Evolutionary conservation across 1,140 invertebrate species (phyloP).

Genomic region (Carposina sasakii): DNA sequence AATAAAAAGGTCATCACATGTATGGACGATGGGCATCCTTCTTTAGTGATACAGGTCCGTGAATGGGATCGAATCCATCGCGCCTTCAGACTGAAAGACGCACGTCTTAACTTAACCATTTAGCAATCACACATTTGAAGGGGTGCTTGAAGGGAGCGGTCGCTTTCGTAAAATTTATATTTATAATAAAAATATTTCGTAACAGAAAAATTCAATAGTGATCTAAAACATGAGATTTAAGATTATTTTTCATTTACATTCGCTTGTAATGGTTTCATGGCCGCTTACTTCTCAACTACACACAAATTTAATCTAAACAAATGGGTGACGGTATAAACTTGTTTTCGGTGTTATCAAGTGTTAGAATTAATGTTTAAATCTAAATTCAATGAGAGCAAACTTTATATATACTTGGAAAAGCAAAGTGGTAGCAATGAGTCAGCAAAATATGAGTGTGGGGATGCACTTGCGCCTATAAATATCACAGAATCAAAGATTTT

Average conservation of each 20-base stretch:
- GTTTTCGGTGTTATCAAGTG: slow-evolving; percentile 68
- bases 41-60: no score
- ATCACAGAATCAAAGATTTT: no score
- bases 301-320: slow-evolving; percentile 30
- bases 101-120: no score
- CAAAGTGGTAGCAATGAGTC: slow-evolving; percentile 59
- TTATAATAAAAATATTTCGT: slow-evolving; percentile 20
- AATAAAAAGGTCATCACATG: no score
- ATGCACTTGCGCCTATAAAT: slow-evolving; percentile 68
- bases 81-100: no score
- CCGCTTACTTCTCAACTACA: slow-evolving; percentile 47
- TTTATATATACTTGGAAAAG: slow-evolving; percentile 59
- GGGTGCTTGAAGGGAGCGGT: no score
- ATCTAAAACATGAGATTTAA: slow-evolving; percentile 54
- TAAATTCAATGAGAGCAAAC: slow-evolving; percentile 62
- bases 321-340: slow-evolving; percentile 67
- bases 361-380: slow-evolving; percentile 70
- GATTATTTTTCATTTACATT: slow-evolving; percentile 35
- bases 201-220: slow-evolving; percentile 50
- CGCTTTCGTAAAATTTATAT: no score
- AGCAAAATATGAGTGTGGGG: slow-evolving; percentile 73
- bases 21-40: no score
- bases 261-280: slow-evolving; percentile 51
- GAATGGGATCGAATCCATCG: no score
- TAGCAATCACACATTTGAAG: no score